Evolutionary conservation across 1,140 invertebrate genomes (phyloP), one percentile per base, ranked within the genome.

Genomic region (Cydia fagiglandana): DNA sequence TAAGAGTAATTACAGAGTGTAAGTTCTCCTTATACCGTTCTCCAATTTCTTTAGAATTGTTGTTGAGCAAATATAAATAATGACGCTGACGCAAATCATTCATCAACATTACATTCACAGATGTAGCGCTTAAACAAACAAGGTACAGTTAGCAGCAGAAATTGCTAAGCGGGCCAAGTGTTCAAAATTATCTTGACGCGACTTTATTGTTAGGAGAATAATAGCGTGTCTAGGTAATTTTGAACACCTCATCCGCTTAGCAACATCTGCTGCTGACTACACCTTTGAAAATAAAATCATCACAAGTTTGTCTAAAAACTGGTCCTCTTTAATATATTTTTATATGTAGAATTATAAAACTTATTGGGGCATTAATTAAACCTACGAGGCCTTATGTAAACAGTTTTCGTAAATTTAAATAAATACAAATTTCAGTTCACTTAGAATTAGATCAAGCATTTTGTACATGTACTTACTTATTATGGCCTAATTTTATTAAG

Each of bases 401-500:
- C 47, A 4, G 3, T 50, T 50, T 50, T n/a, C 3, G 13, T 56
- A 7, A 56, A 17, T 17, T 56, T 17, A 56, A 56, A 56, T 1
- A 3, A 56, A 17, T 56, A 17, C 53, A 56, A 20, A 7, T 56
- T 17, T 17, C 15, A 17, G 15, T 56, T 56, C 53, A 56, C 53
- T 53, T 13, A 50, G 47, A 56, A 4, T 56, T 17, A 56, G 53
- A 56, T 17, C 6, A 56, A 10, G 15, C 53, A 38, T 68, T 68
- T 68, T 66, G 64, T 68, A 68, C 64, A 68, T 4, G 64, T n/a
- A 68, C 34, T 68, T 34, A 28, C 24, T 50, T 13, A 50, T 15
- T 50, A 28, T 15, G 28, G 30, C 64, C 30, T 68, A 68, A 68
- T 68, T 68, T 68, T 41, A 68, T 68, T 30, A 68, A 68, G 64